Percentiles rank a stretch among this genome's conserved stretches.
Evolutionary conservation across 2,888 invertebrate genomes (phyloP).

Genomic region (Dryocosmus kuriphilus): DNA sequence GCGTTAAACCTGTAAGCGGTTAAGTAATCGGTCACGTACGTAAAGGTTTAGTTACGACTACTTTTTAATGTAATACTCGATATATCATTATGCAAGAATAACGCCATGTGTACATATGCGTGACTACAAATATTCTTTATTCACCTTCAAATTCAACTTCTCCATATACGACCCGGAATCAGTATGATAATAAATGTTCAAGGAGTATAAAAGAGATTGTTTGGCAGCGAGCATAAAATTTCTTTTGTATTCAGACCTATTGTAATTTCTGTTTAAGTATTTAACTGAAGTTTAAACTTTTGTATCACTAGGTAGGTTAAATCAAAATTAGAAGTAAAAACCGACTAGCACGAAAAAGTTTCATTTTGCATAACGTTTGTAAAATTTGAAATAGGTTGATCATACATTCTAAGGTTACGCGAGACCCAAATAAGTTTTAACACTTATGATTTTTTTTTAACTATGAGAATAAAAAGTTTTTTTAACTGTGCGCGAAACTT

Average conservation of each 20-base stretch:
- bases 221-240: neutral
- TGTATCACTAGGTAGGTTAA: no score
- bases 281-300: no score
- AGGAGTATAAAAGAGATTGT: neutral
- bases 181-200: neutral
- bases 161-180: neutral
- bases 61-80: neutral
- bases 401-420: no score
- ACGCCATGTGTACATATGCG: neutral
- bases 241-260: neutral
- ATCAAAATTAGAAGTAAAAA: no score
- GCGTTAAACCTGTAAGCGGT: slow-evolving; percentile 14
- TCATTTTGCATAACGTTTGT: no score
- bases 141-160: neutral
- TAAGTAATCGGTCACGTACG: slow-evolving; percentile 25
- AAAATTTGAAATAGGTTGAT: no score
- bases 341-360: no score
- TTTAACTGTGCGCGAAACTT: no score
- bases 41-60: neutral
- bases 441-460: no score
- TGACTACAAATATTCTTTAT: neutral
- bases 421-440: no score
- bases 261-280: neutral
- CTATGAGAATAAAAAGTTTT: no score
- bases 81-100: neutral